These are phyloP conservation scores for Drosophila baimaii DNA, from an alignment of 1,140 invertebrate species.

Conservation along the genomic window DNA sequence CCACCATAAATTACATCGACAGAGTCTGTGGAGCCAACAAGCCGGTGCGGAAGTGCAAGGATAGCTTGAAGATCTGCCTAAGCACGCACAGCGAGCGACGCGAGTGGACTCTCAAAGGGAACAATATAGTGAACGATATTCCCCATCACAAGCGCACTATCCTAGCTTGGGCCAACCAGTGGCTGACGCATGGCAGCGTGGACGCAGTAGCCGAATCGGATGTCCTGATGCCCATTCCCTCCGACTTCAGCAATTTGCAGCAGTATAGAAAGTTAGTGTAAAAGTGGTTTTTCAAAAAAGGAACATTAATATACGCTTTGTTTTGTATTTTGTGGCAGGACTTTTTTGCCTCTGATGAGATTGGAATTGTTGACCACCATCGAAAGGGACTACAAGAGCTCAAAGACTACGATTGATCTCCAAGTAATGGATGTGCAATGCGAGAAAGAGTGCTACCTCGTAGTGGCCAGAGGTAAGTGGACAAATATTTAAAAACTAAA, in stretches of 20 bases:
- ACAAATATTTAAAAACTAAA: neutral
- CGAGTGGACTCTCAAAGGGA: slow-evolving; percentile 24
- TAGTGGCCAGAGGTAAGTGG: slow-evolving; percentile 56
- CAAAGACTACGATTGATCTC: slow-evolving; percentile 32
- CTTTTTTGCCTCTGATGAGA: slow-evolving; percentile 73
- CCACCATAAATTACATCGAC: slow-evolving; percentile 41
- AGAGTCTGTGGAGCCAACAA: slow-evolving; percentile 1
- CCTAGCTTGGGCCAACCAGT: slow-evolving; percentile 70
- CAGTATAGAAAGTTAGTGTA: slow-evolving; percentile 70
- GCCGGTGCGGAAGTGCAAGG: slow-evolving; percentile 30
- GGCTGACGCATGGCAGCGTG: slow-evolving; percentile 54
- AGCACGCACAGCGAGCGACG: slow-evolving; percentile 54
- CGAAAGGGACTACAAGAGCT: slow-evolving; percentile 55
- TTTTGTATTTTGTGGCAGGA: slow-evolving; percentile 36
- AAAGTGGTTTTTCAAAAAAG: neutral
- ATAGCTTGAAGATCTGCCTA: slow-evolving; percentile 38
- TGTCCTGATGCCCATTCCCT: slow-evolving; percentile 63
- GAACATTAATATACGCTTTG: neutral
- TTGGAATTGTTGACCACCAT: slow-evolving; percentile 65
- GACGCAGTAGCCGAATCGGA: slow-evolving; percentile 57
- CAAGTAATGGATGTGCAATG: slow-evolving; percentile 13
- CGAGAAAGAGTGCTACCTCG: slow-evolving; percentile 35
- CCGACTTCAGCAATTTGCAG: slow-evolving; percentile 58
- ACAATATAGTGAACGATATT: slow-evolving; percentile 38
- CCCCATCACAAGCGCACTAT: slow-evolving; percentile 53